Conservation (phyloP, 1,140 invertebrate genomes). For the Stegodyphus mimosarum region DNA sequence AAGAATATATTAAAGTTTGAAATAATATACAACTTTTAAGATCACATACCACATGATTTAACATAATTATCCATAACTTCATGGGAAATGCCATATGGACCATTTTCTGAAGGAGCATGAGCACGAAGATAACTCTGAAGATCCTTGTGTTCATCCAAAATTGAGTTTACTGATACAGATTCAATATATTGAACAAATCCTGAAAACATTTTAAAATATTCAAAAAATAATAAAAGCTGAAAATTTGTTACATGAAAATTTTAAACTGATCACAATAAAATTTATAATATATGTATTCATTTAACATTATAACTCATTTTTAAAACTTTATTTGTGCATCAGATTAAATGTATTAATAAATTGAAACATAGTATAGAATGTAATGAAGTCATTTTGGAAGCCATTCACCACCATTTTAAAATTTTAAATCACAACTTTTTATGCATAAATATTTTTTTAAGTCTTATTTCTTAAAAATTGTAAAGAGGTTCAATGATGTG, state of each 20-base stretch:
- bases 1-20: background rate
- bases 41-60: conserved; percentile 84
- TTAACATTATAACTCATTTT: background rate
- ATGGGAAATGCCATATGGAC: conserved; percentile 88
- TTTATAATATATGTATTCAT: background rate
- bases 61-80: conserved; percentile 99
- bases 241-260: background rate
- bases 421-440: too few relatives aligned
- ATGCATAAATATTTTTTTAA: too few relatives aligned
- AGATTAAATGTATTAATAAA: too few relatives aligned
- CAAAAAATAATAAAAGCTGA: background rate
- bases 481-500: too few relatives aligned
- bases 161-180: conserved; percentile 91
- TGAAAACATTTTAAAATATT: conserved; percentile 61
- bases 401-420: too few relatives aligned
- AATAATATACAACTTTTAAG: background rate
- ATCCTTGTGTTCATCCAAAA: conserved; percentile 84
- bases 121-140: conserved; percentile 93
- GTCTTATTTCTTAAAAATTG: too few relatives aligned
- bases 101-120: conserved; percentile 86
- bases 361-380: too few relatives aligned
- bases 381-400: too few relatives aligned
- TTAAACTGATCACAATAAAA: background rate
- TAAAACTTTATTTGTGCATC: too few relatives aligned
- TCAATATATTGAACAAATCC: conserved; percentile 97